A percentile compares a stretch with the other conserved stretches of the same genome.
Evolutionary conservation across 2,113 vertebrate species (phyloP).

Genomic region (Hyperopisus bebe): DNA sequence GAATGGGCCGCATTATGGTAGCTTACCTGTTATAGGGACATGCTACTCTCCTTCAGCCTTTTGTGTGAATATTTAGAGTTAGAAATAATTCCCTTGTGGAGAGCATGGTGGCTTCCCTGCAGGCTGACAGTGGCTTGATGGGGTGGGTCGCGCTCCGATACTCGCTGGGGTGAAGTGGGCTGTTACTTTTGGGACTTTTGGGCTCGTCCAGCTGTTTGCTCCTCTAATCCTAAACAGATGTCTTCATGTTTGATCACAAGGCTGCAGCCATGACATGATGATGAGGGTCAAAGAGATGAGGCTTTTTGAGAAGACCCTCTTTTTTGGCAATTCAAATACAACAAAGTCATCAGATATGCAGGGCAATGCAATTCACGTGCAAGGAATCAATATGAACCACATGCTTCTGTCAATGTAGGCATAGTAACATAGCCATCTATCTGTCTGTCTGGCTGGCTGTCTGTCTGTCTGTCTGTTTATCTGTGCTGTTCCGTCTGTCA

Average conservation of each 20-base stretch:
- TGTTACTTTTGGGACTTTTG: not conserved
- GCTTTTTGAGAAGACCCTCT: not conserved
- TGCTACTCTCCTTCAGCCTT: not conserved
- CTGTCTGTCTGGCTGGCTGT: not conserved
- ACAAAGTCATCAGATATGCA: not conserved
- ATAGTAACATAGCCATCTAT: not conserved
- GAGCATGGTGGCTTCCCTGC: not conserved
- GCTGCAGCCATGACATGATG: not conserved
- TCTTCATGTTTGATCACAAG: not conserved
- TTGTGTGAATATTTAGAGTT: not conserved
- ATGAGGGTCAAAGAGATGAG: not conserved
- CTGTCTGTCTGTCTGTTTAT: not conserved
- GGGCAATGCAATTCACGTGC: not conserved
- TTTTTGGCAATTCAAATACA: not conserved
- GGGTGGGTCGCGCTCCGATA: not conserved
- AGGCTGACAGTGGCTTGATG: not conserved
- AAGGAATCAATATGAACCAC: not conserved
- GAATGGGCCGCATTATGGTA: not conserved
- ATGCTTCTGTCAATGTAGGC: not conserved
- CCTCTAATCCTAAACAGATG: slow-evolving; percentile 15
- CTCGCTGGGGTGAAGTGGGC: not conserved
- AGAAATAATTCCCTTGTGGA: not conserved
- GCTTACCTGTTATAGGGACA: not conserved
- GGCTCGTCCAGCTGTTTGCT: slow-evolving; percentile 6
- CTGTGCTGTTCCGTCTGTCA: not conserved